A percentile compares a stretch with the other conserved stretches of the same genome.
Evolutionary conservation across 1,140 invertebrate genomes (phyloP).

Genomic region (Luehdorfia chinensis): DNA sequence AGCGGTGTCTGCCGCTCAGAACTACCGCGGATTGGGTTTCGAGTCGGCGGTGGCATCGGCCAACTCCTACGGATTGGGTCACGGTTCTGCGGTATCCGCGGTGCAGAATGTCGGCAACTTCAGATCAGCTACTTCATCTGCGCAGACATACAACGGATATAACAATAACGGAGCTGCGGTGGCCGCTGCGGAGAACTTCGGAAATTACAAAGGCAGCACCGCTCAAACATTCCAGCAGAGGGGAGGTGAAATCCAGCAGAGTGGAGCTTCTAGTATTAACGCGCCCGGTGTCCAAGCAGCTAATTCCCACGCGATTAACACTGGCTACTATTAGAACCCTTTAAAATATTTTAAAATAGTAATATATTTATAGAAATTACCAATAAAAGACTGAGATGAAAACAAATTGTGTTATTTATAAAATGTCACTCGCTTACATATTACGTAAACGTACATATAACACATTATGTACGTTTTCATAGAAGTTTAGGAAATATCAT

Average conservation of each 20-base stretch:
- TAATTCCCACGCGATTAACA: slow-evolving; percentile 50
- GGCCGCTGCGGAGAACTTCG: slow-evolving; percentile 36
- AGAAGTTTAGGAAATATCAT: too few species aligned
- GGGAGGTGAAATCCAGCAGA: slow-evolving; percentile 38
- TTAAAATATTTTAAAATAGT: slow-evolving; percentile 8
- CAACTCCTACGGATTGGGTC: slow-evolving; percentile 26
- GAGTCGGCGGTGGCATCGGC: slow-evolving; percentile 35
- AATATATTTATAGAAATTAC: slow-evolving; percentile 16
- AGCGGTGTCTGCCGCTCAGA: slow-evolving; percentile 36
- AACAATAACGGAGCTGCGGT: slow-evolving; percentile 27
- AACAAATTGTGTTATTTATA: too few species aligned
- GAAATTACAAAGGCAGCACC: slow-evolving; percentile 40
- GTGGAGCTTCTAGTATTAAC: slow-evolving; percentile 49
- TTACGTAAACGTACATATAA: too few species aligned
- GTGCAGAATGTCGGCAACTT: slow-evolving; percentile 29
- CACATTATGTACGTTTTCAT: too few species aligned
- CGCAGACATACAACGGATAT: slow-evolving; percentile 23
- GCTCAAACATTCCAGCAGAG: slow-evolving; percentile 46
- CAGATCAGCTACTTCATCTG: slow-evolving; percentile 39
- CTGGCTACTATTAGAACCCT: slow-evolving; percentile 39
- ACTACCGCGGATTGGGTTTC: slow-evolving; percentile 27
- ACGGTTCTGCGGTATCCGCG: slow-evolving; percentile 33
- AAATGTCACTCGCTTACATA: too few species aligned
- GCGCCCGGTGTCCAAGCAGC: slow-evolving; percentile 54
- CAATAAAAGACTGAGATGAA: too few species aligned